phyloP scores from a whole-genome alignment of 2,888 invertebrate genomes.

The Eudemis profundana region DNA sequence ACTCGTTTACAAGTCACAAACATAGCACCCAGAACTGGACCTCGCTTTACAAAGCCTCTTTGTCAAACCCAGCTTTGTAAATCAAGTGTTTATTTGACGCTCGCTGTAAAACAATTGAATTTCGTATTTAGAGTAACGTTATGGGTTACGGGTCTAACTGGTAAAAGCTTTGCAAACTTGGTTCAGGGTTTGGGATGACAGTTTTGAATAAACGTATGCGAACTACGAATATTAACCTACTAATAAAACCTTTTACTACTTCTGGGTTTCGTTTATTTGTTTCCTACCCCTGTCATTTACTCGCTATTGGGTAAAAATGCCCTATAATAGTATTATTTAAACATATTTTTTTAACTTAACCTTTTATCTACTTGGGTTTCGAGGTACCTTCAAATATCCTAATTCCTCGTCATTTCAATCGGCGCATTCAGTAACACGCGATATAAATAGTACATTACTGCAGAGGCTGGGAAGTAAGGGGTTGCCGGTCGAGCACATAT shows the following conservation, averaged over 20 bases:
- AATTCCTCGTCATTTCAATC: too few species aligned
- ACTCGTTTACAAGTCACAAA: slow-evolving; percentile 5
- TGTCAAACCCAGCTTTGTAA: background rate
- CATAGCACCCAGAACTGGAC: background rate
- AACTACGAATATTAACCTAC: background rate
- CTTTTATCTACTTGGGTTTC: too few species aligned
- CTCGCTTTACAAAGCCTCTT: slow-evolving; percentile 1
- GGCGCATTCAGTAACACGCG: too few species aligned
- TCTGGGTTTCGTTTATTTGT: too few species aligned
- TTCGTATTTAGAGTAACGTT: slow-evolving; percentile 2
- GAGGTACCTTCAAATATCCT: too few species aligned
- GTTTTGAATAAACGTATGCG: background rate
- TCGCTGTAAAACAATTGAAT: slow-evolving; percentile 18
- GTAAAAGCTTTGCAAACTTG: slow-evolving; percentile 16
- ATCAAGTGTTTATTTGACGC: background rate
- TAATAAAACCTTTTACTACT: background rate
- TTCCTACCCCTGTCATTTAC: too few species aligned
- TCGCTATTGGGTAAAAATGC: too few species aligned
- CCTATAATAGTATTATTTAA: too few species aligned
- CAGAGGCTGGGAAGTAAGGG: too few species aligned
- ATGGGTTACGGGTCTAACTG: background rate
- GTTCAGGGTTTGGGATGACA: background rate
- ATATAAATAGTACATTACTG: too few species aligned
- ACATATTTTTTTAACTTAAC: too few species aligned
- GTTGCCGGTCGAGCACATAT: too few species aligned